Percentiles rank a stretch among this genome's conserved stretches.
These are phyloP conservation scores for Drosophila stalkeri DNA, from an alignment of 2,888 invertebrate genomes.

Conservation along the genomic window DNA sequence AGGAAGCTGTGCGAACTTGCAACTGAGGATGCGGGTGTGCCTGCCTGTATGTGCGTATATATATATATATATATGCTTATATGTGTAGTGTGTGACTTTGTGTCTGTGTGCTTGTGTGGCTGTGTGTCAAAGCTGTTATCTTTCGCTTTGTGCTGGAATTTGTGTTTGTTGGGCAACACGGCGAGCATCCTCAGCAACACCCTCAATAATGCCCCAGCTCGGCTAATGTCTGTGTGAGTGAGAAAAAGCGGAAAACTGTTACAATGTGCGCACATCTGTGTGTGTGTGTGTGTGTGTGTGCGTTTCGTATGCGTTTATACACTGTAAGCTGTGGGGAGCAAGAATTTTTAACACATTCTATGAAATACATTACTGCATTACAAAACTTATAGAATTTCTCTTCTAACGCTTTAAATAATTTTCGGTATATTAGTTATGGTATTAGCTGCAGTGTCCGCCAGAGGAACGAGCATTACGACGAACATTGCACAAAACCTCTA, in stretches of 20 bases:
- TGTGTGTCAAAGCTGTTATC: slow-evolving; percentile 65
- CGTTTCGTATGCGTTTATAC: slow-evolving; percentile 30
- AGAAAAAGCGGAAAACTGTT: slow-evolving; percentile 64
- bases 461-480: too few relatives aligned
- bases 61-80: not conserved
- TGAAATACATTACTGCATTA: too few relatives aligned
- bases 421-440: too few relatives aligned
- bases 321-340: slow-evolving; percentile 26
- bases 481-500: not conserved
- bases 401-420: too few relatives aligned
- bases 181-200: slow-evolving; percentile 77
- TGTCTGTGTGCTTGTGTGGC: slow-evolving; percentile 20
- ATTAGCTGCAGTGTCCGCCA: too few relatives aligned
- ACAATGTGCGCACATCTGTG: slow-evolving; percentile 35
- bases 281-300: slow-evolving; percentile 3
- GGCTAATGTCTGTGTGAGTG: slow-evolving; percentile 44
- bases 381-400: too few relatives aligned
- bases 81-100: slow-evolving; percentile 18
- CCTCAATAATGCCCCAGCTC: slow-evolving; percentile 64
- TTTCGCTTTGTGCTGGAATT: slow-evolving; percentile 74
- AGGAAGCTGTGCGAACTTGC: slow-evolving; percentile 43
- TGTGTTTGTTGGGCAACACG: slow-evolving; percentile 78
- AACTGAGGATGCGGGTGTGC: slow-evolving; percentile 14
- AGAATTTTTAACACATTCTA: not conserved
- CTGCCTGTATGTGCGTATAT: not conserved